Conservation (phyloP, 2,797 vertebrate genomes). For the Sternarchorhynchus goeldii region DNA sequence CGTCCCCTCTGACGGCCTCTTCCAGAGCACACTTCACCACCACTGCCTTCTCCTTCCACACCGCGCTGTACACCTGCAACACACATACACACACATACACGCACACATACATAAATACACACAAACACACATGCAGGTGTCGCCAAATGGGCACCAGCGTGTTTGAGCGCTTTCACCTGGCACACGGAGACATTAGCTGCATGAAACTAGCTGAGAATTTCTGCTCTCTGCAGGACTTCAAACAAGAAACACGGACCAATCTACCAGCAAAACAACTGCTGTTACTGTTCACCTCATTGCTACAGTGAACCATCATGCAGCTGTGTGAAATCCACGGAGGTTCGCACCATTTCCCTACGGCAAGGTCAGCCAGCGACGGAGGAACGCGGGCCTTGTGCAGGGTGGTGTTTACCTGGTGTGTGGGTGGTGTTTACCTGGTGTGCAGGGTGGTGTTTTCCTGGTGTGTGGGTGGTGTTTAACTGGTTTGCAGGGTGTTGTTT, state of each 20-base stretch:
- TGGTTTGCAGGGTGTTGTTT: conserved; percentile 22
- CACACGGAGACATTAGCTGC: too few relatives aligned
- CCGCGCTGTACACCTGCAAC: conserved; percentile 87
- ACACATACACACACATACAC: conserved; percentile 16
- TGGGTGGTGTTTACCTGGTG: conserved; percentile 14
- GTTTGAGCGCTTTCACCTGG: not conserved
- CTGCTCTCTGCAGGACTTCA: too few relatives aligned
- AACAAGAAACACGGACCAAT: too few relatives aligned
- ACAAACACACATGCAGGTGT: not conserved
- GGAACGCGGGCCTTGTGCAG: not conserved
- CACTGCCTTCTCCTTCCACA: conserved; percentile 89
- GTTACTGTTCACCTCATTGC: too few relatives aligned
- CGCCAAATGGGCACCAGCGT: not conserved
- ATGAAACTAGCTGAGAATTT: too few relatives aligned
- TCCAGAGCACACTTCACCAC: conserved; percentile 91
- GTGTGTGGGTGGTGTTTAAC: not conserved
- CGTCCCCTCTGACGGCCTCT: conserved; percentile 73
- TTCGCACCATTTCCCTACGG: too few relatives aligned
- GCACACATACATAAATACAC: not conserved
- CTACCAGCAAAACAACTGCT: too few relatives aligned
- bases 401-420: conserved; percentile 57
- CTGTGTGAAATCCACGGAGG: too few relatives aligned
- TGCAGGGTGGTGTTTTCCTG: not conserved
- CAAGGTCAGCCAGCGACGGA: too few relatives aligned
- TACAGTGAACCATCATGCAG: too few relatives aligned